Evolutionary conservation across 1,140 invertebrate genomes (phyloP), one percentile per base, ranked within the genome.

Genomic region (Bombyx mandarina): DNA sequence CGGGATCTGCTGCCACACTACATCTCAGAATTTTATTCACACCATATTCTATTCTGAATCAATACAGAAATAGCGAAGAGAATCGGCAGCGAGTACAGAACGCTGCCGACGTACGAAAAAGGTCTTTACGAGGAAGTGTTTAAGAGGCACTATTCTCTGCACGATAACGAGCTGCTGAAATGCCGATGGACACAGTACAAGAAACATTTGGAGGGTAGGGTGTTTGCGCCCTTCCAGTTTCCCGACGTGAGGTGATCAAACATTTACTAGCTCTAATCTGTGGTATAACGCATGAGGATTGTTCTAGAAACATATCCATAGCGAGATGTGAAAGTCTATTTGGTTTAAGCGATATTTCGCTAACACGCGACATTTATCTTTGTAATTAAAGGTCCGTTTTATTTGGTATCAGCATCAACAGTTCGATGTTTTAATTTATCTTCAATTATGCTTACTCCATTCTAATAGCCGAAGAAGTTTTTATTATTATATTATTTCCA

Each of bases 131-230:
- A 81, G 6, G 52, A 73, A 7, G 55, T 67, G 0, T 63, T 62
- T 43, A 72, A 44, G 10, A 70, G 69, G 7, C 66, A 77, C 52
- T 77, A 75, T 52, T 81, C 78, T 0, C 43, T 81, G 6, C 43
- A 76, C 35, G 52, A 44, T 0, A 81, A 81, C 43, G 63, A 76
- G 26, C 57, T 65, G 7, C 60, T 81, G 0, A 66, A 66, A 45
- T 79, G 76, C 22, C 60, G 65, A 0, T 81, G 78, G 78, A 8
- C 43, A 8, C 52, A 71, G 10, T 81, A 79, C 61, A 77, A 75
- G 54, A 60, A 65, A 8, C 50, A 71, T 50, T 62, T 75, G 10
- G 75, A 77, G 47, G 50, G 60, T 3, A 56, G 69, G 7, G 12
- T 9, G 9, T 54, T 26, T 43, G 46, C 44, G 3, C 60, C 60